Base-by-base conservation (phyloP, 2,888 invertebrate genomes). In the Noctua fimbriata region DNA sequence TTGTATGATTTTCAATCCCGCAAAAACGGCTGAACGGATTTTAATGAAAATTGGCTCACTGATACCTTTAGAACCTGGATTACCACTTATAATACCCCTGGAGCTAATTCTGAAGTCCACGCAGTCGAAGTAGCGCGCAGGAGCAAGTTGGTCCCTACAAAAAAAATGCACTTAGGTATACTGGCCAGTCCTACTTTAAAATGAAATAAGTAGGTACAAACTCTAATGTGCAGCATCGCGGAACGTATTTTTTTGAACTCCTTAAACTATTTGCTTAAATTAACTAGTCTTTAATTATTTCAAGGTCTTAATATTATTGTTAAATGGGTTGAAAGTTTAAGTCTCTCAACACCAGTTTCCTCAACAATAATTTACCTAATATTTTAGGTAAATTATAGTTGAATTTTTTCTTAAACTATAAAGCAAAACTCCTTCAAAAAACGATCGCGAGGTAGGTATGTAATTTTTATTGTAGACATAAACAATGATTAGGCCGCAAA, bases 161-260 rank as follows among this genome's bases (percentile, higher is more conserved):
- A 41, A 41, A 41, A 41, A 41, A 9, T 41, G 41, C 36, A 41
- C 41, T 49, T 16, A 14, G 16, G 6, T 5, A 70, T 14, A 12
- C 41, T 24, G 28, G 24, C 2, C 2, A 44, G 18, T 14, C 28
- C 36, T 28, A 41, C n/a, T 44, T n/a, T 28, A 21, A 55, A 63
- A 63, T 21, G 16, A 36, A 55, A 67, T 67, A 12, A 55, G 24
- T 36, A 21, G 32, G 16, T 63, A 41, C 9, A n/a, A 79, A 76
- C 47, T 60, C 63, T 69, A 16, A 41, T 28, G 76, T 60, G 69
- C 70, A 81, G 18, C 67, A 71, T 41, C 7, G 76, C 73, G 55
- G 58, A 49, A 71, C 71, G 63, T 49, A 21, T 69, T 69, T 69
- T 67, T 24, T 60, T 32, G 6, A 1, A 1, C 24, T 12, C 58